Percentiles rank a stretch among this genome's conserved stretches.
Conservation (phyloP, 2,888 invertebrate genomes). For the Digitonthophagus gazella region DNA sequence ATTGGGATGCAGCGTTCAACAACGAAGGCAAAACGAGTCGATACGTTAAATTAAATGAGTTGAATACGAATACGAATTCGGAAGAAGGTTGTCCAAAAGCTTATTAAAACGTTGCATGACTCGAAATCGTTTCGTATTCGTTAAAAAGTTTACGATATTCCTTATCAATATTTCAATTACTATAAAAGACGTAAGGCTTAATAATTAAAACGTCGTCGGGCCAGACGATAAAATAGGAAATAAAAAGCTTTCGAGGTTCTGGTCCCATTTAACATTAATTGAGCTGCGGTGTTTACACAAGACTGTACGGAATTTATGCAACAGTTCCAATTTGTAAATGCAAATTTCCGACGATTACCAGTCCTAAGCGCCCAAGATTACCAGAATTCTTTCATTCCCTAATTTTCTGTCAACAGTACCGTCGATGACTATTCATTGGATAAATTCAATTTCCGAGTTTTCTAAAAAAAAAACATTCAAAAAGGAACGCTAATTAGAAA, state of each 20-base stretch:
- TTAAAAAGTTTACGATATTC: neutral
- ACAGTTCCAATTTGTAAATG: slow-evolving; percentile 21
- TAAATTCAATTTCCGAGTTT: slow-evolving; percentile 11
- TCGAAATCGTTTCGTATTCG: neutral
- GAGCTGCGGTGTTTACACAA: slow-evolving; percentile 15
- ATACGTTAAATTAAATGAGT: neutral
- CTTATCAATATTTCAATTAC: neutral
- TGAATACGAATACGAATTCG: neutral
- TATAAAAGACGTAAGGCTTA: neutral
- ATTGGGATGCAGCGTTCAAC: neutral
- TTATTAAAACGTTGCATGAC: neutral
- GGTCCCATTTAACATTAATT: slow-evolving; percentile 19
- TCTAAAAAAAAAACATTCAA: neutral
- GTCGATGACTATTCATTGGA: slow-evolving; percentile 15
- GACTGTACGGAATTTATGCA: slow-evolving; percentile 17
- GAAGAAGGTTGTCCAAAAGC: neutral
- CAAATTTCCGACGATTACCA: slow-evolving; percentile 9
- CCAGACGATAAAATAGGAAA: neutral
- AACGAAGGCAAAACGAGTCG: neutral
- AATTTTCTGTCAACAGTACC: slow-evolving; percentile 13
- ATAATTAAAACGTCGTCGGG: neutral
- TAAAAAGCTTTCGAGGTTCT: neutral
- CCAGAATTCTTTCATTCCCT: slow-evolving; percentile 12
- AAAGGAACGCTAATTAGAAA: neutral
- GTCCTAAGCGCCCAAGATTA: neutral